Evolutionary conservation across 2,797 vertebrate species (phyloP).

Genomic region (Oryzias dopingdopingensis): DNA sequence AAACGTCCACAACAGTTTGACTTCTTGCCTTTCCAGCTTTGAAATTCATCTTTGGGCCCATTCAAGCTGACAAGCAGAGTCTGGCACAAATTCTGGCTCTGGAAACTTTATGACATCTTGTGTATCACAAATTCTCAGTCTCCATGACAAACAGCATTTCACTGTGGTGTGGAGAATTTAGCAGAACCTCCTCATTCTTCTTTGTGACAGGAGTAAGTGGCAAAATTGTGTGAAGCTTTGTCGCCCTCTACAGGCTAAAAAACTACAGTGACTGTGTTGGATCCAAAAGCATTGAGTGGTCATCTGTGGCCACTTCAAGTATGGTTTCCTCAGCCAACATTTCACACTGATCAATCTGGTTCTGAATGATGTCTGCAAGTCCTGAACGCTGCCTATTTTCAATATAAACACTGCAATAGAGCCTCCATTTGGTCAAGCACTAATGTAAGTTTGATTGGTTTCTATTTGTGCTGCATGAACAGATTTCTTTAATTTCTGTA

Average conservation of each 20-base stretch:
- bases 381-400: slow-evolving; percentile 6
- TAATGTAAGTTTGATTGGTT: slow-evolving; percentile 60
- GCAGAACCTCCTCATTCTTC: too few relatives aligned
- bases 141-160: too few relatives aligned
- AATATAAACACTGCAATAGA: slow-evolving; percentile 21
- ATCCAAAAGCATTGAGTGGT: background rate
- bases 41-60: too few relatives aligned
- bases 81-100: too few relatives aligned
- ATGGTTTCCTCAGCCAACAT: slow-evolving; percentile 20
- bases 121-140: slow-evolving; percentile 4
- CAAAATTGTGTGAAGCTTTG: slow-evolving; percentile 22
- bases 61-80: too few relatives aligned
- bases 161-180: too few relatives aligned
- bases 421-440: slow-evolving; percentile 37
- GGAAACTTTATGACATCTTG: too few relatives aligned
- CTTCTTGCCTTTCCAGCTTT: too few relatives aligned
- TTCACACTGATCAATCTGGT: slow-evolving; percentile 24
- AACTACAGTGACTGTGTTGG: slow-evolving; percentile 10
- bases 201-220: too few relatives aligned
- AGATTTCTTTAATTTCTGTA: slow-evolving; percentile 56
- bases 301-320: slow-evolving; percentile 23
- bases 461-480: slow-evolving; percentile 59
- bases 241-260: slow-evolving; percentile 48
- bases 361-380: slow-evolving; percentile 33
- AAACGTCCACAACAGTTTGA: too few relatives aligned